Base-by-base conservation (phyloP, 2,113 vertebrate genomes). In the Neoarius graeffei region DNA sequence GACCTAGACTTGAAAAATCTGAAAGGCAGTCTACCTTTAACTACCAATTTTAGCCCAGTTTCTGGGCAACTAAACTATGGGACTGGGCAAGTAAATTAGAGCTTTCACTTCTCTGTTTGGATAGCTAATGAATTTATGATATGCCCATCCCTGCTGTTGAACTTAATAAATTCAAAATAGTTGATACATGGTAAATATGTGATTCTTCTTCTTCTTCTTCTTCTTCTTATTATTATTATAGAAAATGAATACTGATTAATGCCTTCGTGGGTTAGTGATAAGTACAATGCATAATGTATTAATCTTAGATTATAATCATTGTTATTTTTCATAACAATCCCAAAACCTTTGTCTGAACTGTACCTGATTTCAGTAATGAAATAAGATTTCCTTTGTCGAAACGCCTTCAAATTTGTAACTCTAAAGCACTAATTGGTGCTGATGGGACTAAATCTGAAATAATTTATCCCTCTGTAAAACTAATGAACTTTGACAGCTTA, bases 401-500 rank as follows among this genome's bases (percentile, higher is more conserved):
- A 79, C 15, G 52, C 57, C 85, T 64, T 66, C n/a, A 64, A 71
- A 81, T 66, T 42, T 42, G 19, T 57, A 52, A 42, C 54, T 66
- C 54, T 80, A 64, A 62, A 64, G 5, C 59, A 15, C 66, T 88
- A 73, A 59, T 35, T 56, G 20, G 52, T 52, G 67, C 80, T 42
- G 17, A 84, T 60, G 59, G 48, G 42, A 52, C 1, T 20, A 52
- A 52, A 27, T 23, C 17, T 82, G 13, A 8, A 66, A 50, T 83
- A 5, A 62, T 80, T 7, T 57, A 27, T 80, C 15, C 80, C 9
- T 81, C 15, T 81, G n/a, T 59, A 59, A 57, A 59, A 81, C 23
- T 52, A 60, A 81, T 88, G n/a, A 77, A 73, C 62, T 30, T 86
- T 20, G 74, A 86, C 74, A 80, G 19, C 15, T 54, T 52, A 11